Conservation (phyloP, 2,888 invertebrate genomes). For the Euzetes globulus region DNA sequence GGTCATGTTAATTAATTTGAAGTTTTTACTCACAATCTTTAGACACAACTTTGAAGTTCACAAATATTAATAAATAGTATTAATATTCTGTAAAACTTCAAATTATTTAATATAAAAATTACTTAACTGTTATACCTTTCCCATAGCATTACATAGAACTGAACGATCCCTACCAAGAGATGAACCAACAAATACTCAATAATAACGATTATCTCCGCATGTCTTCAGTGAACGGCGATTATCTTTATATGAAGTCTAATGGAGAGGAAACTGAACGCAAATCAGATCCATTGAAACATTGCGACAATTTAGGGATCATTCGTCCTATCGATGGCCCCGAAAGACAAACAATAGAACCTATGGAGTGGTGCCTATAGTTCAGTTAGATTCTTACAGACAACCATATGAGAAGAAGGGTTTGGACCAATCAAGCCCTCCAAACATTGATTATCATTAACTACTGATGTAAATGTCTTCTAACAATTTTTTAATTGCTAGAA, state of each 20-base stretch:
- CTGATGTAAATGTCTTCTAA: too few species aligned
- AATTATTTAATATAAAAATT: too few species aligned
- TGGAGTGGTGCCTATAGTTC: constrained; percentile 41
- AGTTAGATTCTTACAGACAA: constrained; percentile 32
- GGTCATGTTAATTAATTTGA: too few species aligned
- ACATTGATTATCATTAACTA: constrained; percentile 13
- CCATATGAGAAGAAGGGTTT: not conserved
- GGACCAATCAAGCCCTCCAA: not conserved
- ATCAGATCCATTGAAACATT: constrained; percentile 31
- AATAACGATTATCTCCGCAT: constrained; percentile 36
- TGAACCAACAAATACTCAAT: constrained; percentile 52
- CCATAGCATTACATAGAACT: constrained; percentile 85
- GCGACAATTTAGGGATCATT: constrained; percentile 35
- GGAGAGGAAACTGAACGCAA: not conserved
- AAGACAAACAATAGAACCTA: constrained; percentile 30
- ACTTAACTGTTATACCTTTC: too few species aligned
- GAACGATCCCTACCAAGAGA: constrained; percentile 66
- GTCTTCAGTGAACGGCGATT: constrained; percentile 24
- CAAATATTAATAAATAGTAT: too few species aligned
- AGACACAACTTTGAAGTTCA: too few species aligned
- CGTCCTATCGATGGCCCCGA: constrained; percentile 31
- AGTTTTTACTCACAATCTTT: too few species aligned
- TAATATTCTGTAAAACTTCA: too few species aligned
- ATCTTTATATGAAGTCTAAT: constrained; percentile 9
- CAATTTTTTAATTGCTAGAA: not conserved